Base-by-base conservation (phyloP, 2,797 vertebrate genomes). In the Siniperca obscura region DNA sequence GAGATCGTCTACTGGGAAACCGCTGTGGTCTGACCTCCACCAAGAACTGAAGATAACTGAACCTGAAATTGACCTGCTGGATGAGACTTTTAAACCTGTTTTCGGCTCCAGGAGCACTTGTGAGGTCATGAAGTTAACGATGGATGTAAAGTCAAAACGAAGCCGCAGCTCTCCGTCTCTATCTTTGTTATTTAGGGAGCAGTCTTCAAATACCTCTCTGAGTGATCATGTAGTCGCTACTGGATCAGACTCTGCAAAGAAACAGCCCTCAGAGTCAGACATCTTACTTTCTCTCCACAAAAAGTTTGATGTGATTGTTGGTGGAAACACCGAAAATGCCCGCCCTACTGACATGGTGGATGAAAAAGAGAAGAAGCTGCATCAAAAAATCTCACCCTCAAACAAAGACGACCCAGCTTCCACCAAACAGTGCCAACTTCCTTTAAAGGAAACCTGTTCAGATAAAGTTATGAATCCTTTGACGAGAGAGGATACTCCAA, bases 1-100 rank as follows among this genome's bases (percentile, higher is more conserved):
- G 44, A 48, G 19, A 78, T 74, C 80, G 38, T 79, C 82, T 57
- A 30, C 67, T 21, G 74, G 59, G 56, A 93, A 94, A 60, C 92
- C 95, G 0, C 71, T 93, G 27, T 97, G 96, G 96, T 90, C 95
- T 9, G 96, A 97, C 76, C 93, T 96, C 87, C 96, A 97, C 74
- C 96, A 96, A 57, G 96, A 98, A 82, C 92, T 98, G 83, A 97
- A 96, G 93, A 98, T 97, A 79, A 95, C 96, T 0, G 97, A 98
- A 89, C 95, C 97, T 52, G 97, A 98, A 87, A 95, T 96, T 40
- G 96, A 96, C 53, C 71, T 84, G 55, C 69, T 91, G 77, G 85
- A 93, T 67, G 91, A 93, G 57, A 92, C 92, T 8, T 91, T 90
- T 12, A 93, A 93, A 76, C 85, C 93, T 0, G 86, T 89, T 66